A percentile compares a stretch with the other conserved stretches of the same genome.
Evolutionary conservation across 1,140 invertebrate genomes (phyloP).

Genomic region (Pseudomyrmex concolor): DNA sequence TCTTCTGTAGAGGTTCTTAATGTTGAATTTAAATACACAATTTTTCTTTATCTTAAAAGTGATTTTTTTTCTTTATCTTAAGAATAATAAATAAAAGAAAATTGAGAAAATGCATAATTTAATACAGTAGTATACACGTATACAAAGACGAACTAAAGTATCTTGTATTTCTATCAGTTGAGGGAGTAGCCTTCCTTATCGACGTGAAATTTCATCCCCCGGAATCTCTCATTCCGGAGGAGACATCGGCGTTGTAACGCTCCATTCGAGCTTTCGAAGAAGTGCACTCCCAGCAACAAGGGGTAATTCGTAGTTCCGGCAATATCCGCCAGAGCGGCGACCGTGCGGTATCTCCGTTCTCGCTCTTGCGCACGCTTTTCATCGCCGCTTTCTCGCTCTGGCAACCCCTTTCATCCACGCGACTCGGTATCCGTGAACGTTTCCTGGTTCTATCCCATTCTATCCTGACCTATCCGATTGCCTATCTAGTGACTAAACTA

Average conservation of each 20-base stretch:
- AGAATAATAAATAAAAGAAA: background rate
- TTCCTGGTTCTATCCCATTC: constrained; percentile 66
- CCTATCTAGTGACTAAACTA: constrained; percentile 69
- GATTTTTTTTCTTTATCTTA: background rate
- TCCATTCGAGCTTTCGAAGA: constrained; percentile 58
- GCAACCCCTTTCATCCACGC: constrained; percentile 12
- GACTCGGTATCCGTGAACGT: constrained; percentile 9
- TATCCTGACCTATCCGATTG: constrained; percentile 74
- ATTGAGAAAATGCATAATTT: background rate
- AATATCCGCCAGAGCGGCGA: constrained; percentile 80
- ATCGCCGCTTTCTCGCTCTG: background rate
- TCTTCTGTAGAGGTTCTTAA: background rate
- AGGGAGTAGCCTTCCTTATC: constrained; percentile 69
- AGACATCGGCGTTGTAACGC: constrained; percentile 33
- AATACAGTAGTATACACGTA: background rate
- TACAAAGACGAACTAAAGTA: background rate
- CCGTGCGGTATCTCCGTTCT: constrained; percentile 61
- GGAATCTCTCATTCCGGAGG: constrained; percentile 43
- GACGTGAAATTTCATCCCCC: constrained; percentile 56
- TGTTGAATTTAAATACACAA: background rate
- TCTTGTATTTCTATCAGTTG: background rate
- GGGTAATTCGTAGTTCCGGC: constrained; percentile 78
- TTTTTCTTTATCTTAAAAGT: background rate
- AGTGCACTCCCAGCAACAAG: constrained; percentile 65
- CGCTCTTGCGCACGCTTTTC: constrained; percentile 1